Base-by-base conservation (phyloP, 2,797 vertebrate species). In the Falco novaeseelandiae region DNA sequence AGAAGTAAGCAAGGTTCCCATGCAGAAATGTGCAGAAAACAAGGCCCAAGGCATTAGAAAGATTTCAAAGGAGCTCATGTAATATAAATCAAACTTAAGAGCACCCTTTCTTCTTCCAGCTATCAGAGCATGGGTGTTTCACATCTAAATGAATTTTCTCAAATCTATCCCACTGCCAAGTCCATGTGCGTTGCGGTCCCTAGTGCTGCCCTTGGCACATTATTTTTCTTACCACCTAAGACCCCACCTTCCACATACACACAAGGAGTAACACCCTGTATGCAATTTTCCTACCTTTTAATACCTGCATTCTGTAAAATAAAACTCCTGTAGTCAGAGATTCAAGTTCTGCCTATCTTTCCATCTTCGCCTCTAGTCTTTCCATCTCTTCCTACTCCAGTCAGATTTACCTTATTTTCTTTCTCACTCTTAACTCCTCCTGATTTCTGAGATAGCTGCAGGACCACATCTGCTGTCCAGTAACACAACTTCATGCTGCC, bases 181-280 rank as follows among this genome's bases (percentile, higher is more conserved):
- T 22, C 36, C 27, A 3, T 2, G 10, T 18, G 16, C 3, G 2
- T 26, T 48, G 25, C 6, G 5, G 40, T 9, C 8, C 36, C 42
- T n/a, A 49, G 42, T 4, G 4, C 14, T 5, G 23, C 9, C 26
- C 32, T 32, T 0, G 16, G n/a, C 12, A 52, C 34, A 4, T 36
- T 22, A 11, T 10, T 72, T 55, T 48, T 65, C 67, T 65, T 58
- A 18, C 44, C 66, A 14, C 40, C 14, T 2, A 92, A 74, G 44
- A 21, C 8, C 21, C 32, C 12, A 49, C 18, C 36, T 72, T 44
- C 32, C 63, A 76, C 4, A 6, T 32, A 67, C 12, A 63, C 9
- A 23, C 7, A 73, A 49, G 12, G 71, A 58, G 6, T 14, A 55
- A 12, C 5, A 69, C 10, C 29, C 20, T 32, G 14, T 40, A 51